phyloP scores from a whole-genome alignment of 1,140 invertebrate species.

The Halictus rubicundus region DNA sequence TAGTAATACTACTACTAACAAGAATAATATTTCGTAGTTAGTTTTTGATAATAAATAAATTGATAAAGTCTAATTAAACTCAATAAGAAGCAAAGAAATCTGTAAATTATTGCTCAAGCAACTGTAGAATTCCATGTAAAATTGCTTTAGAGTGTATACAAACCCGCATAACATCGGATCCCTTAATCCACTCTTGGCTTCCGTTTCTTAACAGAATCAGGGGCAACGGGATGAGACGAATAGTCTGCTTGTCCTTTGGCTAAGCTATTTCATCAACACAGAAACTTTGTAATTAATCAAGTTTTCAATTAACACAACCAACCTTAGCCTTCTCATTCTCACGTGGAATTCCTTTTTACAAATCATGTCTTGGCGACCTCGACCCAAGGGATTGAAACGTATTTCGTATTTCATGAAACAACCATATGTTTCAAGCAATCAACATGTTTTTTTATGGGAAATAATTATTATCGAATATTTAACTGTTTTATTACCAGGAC shows the following conservation, averaged over 20 bases:
- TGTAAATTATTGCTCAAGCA: too few species aligned
- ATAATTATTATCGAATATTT: too few species aligned
- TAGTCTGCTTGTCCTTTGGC: neutral
- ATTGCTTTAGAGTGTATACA: neutral
- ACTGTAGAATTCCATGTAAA: neutral
- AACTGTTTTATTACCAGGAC: too few species aligned
- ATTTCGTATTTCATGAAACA: neutral
- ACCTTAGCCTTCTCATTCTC: neutral
- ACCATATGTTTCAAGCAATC: neutral
- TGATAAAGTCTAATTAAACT: neutral
- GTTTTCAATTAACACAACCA: constrained; percentile 25
- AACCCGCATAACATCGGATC: neutral
- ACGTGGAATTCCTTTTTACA: neutral
- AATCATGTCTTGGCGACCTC: neutral
- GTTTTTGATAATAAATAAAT: neutral
- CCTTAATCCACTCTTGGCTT: neutral
- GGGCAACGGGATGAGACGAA: neutral
- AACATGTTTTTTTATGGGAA: too few species aligned
- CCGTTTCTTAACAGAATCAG: neutral
- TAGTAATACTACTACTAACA: too few species aligned
- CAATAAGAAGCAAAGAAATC: too few species aligned
- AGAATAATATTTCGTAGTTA: too few species aligned
- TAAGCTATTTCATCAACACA: constrained; percentile 15
- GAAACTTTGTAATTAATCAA: constrained; percentile 26
- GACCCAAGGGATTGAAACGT: neutral